Base-by-base conservation (phyloP, 2,113 vertebrate genomes). In the Aptenodytes forsteri region DNA sequence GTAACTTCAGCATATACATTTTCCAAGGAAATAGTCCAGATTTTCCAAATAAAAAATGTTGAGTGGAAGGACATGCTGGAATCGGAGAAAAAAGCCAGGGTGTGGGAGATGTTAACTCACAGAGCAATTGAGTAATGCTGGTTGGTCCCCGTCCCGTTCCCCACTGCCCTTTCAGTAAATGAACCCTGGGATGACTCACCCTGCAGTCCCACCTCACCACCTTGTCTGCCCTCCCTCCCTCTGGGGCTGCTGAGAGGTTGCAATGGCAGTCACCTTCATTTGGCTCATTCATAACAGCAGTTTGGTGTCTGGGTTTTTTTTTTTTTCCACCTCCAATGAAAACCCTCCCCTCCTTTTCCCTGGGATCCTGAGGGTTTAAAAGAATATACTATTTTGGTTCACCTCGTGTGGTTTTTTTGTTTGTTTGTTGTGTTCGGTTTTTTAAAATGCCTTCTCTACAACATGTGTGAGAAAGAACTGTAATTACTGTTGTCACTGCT, bases 91-190 rank as follows among this genome's bases (percentile, higher is more conserved):
- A 87, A 84, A 70, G 30, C n/a, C 5, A 18, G 65, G 26, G 61
- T 93, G 94, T 95, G 93, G 96, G 93, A 96, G 97, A 97, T 66
- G 70, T 95, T 91, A 96, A 93, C 78, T 95, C 92, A 95, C 84
- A 91, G 92, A 97, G 87, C 70, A 91, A 26, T 42, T 97, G 97
- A 96, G 92, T 97, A 95, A 97, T 95, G 84, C 34, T 87, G 66
- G 87, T 77, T 96, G 84, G 84, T 91, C 84, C 62, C 66, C 73
- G 82, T 93, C 84, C 93, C 42, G 2, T 82, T 96, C 82, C 84
- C 36, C 62, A 58, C 52, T 94, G 96, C 94, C 93, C 82, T 97
- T 97, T 97, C 70, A 65, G 58, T 61, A 83, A 96, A 80, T 32
- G 78, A 90, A 54, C 62, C 36, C 70, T 58, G 62, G 27, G 62